These are phyloP conservation scores for Diachasma alloeum DNA, from an alignment of 1,140 invertebrate species.

Conservation along the genomic window DNA sequence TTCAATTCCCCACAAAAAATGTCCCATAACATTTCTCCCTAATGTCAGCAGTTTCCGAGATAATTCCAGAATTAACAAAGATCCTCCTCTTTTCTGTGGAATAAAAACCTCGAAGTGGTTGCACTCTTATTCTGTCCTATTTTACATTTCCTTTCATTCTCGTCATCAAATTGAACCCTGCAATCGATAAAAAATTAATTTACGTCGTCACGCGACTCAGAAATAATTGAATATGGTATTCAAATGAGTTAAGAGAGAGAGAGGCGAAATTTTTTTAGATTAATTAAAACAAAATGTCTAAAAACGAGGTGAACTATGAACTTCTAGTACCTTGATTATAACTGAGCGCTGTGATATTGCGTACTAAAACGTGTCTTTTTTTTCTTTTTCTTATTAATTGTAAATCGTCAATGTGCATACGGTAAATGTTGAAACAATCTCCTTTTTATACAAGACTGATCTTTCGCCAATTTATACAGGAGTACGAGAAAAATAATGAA, in stretches of 20 bases:
- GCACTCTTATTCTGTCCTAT: neutral
- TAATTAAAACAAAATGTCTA: neutral
- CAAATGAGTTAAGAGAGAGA: neutral
- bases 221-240: neutral
- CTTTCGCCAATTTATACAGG: slow-evolving; percentile 62
- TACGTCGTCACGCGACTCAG: neutral
- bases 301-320: slow-evolving; percentile 26
- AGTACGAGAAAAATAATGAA: slow-evolving; percentile 51
- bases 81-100: too few relatives aligned
- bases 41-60: too few relatives aligned
- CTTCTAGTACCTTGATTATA: slow-evolving; percentile 53
- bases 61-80: too few relatives aligned
- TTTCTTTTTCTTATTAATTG: slow-evolving; percentile 44
- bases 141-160: neutral
- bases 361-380: slow-evolving; percentile 44
- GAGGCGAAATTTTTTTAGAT: neutral
- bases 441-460: slow-evolving; percentile 48
- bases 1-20: too few relatives aligned
- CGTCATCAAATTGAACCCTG: neutral
- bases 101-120: too few relatives aligned
- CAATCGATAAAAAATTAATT: neutral
- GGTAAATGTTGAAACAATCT: slow-evolving; percentile 56
- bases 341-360: slow-evolving; percentile 65
- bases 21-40: too few relatives aligned
- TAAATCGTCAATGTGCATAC: slow-evolving; percentile 55